Conservation (phyloP, 1,140 invertebrate genomes). For the Cherax quadricarinatus region DNA sequence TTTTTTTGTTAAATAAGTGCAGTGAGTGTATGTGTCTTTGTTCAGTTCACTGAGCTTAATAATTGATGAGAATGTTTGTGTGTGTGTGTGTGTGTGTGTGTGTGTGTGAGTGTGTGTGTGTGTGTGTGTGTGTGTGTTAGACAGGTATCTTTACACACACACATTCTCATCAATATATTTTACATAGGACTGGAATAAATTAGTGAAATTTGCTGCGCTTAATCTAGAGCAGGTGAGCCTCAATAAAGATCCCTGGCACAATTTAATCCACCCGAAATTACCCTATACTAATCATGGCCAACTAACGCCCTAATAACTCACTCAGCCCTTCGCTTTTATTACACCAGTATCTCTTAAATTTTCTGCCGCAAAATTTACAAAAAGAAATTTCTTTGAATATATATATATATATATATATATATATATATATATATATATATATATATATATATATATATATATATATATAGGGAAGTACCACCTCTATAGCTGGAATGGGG, state of each 20-base stretch:
- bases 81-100: too few relatives aligned
- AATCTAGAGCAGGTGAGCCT: background rate
- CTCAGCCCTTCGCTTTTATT: background rate
- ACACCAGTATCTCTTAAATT: background rate
- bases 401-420: background rate
- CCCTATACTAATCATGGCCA: background rate
- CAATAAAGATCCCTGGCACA: background rate
- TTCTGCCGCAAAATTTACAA: background rate
- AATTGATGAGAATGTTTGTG: too few relatives aligned
- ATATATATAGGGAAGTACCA: too few relatives aligned
- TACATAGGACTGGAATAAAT: background rate
- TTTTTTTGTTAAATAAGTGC: too few relatives aligned
- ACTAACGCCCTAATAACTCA: background rate
- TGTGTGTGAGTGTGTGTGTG: too few relatives aligned
- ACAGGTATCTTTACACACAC: too few relatives aligned
- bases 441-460: constrained; percentile 2
- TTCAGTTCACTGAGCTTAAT: too few relatives aligned
- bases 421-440: constrained; percentile 2
- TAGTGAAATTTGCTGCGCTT: background rate
- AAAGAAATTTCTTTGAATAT: background rate
- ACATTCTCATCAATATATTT: background rate
- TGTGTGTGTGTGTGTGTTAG: too few relatives aligned
- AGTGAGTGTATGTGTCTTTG: too few relatives aligned
- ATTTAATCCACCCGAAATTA: background rate
- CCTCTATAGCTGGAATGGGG: too few relatives aligned